A percentile compares a stretch with the other conserved stretches of the same genome.
phyloP scores from a whole-genome alignment of 37 sponge, comb jelly and placozoan genomes.

The Ephydatia muelleri region DNA sequence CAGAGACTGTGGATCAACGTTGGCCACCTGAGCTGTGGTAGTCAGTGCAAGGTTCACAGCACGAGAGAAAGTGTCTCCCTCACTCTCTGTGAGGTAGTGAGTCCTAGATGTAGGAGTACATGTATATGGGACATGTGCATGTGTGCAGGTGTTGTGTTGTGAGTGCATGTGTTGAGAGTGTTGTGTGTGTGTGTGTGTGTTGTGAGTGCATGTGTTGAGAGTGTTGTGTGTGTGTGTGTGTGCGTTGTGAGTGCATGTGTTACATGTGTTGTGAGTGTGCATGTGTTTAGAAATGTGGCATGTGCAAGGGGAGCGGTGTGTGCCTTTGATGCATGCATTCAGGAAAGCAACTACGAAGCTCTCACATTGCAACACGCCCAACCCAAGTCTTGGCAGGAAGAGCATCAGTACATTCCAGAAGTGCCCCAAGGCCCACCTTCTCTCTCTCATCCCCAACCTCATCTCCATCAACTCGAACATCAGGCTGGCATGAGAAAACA shows the following conservation, averaged over 20 bases:
- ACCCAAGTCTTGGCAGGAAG: background rate
- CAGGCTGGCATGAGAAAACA: background rate
- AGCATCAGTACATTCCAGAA: background rate
- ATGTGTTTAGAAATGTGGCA: too few relatives aligned
- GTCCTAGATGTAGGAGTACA: background rate
- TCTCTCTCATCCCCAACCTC: background rate
- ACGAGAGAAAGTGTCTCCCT: background rate
- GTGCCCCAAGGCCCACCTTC: background rate
- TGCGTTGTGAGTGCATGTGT: too few relatives aligned
- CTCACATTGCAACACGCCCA: background rate
- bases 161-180: background rate
- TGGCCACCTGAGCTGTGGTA: background rate
- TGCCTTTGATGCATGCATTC: too few relatives aligned
- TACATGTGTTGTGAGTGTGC: too few relatives aligned
- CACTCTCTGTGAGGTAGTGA: slow-evolving; percentile 12
- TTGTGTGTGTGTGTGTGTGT: too few relatives aligned
- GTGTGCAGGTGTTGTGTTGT: background rate
- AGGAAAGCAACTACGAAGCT: background rate
- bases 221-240: too few relatives aligned
- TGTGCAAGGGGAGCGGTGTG: too few relatives aligned
- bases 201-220: too few relatives aligned
- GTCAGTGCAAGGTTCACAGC: slow-evolving; percentile 6
- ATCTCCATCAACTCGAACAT: background rate
- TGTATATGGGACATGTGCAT: background rate
- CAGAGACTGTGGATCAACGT: background rate